phyloP scores from a whole-genome alignment of 2,113 vertebrate genomes.

The Neoarius graeffei region DNA sequence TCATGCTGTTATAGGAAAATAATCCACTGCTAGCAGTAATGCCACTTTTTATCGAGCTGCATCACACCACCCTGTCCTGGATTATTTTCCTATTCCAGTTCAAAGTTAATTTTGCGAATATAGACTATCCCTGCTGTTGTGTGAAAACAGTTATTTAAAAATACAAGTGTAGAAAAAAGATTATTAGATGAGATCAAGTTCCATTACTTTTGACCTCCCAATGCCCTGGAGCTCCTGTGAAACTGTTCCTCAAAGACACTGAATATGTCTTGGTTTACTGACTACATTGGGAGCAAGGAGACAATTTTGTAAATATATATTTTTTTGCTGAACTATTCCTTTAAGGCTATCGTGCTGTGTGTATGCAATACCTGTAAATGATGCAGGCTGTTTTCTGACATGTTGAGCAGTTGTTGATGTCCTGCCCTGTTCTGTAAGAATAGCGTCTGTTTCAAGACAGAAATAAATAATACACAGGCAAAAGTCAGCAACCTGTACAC shows the following conservation, averaged over 20 bases:
- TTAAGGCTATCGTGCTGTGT: neutral
- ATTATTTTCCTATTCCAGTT: neutral
- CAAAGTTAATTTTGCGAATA: neutral
- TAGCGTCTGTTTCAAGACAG: conserved; percentile 80
- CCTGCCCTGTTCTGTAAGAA: conserved; percentile 96
- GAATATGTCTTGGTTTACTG: neutral
- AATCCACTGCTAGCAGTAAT: neutral
- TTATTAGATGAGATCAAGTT: neutral
- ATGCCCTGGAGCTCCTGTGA: neutral
- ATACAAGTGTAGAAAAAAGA: neutral
- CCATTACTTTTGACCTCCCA: neutral
- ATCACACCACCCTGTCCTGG: neutral
- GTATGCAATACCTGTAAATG: conserved; percentile 91
- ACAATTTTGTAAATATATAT: neutral
- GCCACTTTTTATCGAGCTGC: neutral
- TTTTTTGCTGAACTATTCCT: neutral
- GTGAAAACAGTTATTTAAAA: neutral
- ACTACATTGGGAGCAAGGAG: neutral
- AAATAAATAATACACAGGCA: conserved; percentile 53
- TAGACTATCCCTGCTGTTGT: neutral
- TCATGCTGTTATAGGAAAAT: neutral
- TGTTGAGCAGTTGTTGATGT: conserved; percentile 96
- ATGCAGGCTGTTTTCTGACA: conserved; percentile 98
- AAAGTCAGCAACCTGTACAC: neutral
- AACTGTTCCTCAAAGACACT: neutral